phyloP scores from a whole-genome alignment of 2,888 invertebrate species.

The Tipula confusa region DNA sequence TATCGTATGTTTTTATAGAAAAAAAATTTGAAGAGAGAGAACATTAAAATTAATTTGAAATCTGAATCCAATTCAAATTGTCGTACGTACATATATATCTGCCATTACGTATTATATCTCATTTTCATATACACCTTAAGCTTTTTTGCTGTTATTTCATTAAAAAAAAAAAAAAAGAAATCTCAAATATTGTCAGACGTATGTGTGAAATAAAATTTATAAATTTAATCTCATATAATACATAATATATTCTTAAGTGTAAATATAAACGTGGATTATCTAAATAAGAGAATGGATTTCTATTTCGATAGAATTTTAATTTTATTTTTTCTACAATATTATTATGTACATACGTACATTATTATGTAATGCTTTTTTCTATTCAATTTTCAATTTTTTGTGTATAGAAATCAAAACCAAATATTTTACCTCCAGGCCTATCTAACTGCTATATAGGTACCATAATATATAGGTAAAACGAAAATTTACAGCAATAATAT shows the following conservation, averaged over 20 bases:
- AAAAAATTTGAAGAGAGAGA: neutral
- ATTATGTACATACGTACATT: neutral
- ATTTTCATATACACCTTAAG: neutral
- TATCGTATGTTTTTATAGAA: no score
- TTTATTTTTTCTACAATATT: neutral
- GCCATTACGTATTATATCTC: neutral
- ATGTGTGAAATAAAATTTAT: neutral
- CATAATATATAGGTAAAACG: neutral
- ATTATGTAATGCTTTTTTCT: neutral
- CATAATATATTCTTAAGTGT: slow-evolving; percentile 21
- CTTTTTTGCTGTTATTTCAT: neutral
- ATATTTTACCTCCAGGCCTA: neutral
- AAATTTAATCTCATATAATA: neutral
- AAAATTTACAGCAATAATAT: slow-evolving; percentile 12
- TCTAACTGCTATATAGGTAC: neutral
- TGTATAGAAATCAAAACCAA: slow-evolving; percentile 14
- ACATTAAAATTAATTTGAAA: slow-evolving; percentile 7
- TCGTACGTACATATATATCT: neutral
- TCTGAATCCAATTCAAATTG: slow-evolving; percentile 8
- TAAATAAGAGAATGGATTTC: slow-evolving; percentile 20
- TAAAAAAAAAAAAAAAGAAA: no score
- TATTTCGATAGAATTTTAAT: neutral
- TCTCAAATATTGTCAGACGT: neutral
- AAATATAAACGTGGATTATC: slow-evolving; percentile 25
- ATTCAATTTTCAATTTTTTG: neutral